Percentiles rank a stretch among this genome's conserved stretches.
These are phyloP conservation scores for Centropus unirufus DNA, from an alignment of 2,113 vertebrate genomes.

Conservation along the genomic window DNA sequence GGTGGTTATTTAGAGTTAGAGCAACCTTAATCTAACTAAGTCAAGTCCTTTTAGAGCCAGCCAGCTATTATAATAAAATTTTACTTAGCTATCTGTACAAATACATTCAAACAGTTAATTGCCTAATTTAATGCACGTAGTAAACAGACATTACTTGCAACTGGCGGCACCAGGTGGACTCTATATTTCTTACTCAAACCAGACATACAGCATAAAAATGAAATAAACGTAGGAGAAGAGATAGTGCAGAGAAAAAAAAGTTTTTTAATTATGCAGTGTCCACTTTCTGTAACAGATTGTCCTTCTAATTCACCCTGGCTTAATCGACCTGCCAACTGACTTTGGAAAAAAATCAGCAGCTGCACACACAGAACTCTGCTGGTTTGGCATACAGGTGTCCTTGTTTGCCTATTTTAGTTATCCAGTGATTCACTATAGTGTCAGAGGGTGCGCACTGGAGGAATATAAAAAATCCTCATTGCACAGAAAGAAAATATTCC, in stretches of 20 bases:
- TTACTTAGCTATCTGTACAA: neutral
- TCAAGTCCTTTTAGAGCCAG: neutral
- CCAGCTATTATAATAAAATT: neutral
- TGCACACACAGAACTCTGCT: neutral
- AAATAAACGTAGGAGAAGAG: neutral
- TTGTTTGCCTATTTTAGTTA: neutral
- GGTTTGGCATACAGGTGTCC: neutral
- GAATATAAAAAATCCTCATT: neutral
- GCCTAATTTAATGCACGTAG: conserved; percentile 7
- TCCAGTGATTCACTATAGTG: neutral
- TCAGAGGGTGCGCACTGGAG: neutral
- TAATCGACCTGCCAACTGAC: conserved; percentile 21
- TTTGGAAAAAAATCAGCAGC: conserved; percentile 34
- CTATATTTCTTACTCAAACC: conserved; percentile 36
- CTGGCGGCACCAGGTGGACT: conserved; percentile 37
- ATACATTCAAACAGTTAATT: conserved; percentile 18
- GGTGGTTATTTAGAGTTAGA: neutral
- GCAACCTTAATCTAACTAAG: neutral
- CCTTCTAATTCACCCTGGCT: conserved; percentile 11
- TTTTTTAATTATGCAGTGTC: conserved; percentile 8
- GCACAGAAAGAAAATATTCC: neutral
- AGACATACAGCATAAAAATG: neutral
- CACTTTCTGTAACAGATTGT: conserved; percentile 30
- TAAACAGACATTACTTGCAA: conserved; percentile 26
- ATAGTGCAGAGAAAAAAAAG: neutral